Conservation (phyloP, 2,797 vertebrate genomes). For the Acrossocheilus wenchowensis region DNA sequence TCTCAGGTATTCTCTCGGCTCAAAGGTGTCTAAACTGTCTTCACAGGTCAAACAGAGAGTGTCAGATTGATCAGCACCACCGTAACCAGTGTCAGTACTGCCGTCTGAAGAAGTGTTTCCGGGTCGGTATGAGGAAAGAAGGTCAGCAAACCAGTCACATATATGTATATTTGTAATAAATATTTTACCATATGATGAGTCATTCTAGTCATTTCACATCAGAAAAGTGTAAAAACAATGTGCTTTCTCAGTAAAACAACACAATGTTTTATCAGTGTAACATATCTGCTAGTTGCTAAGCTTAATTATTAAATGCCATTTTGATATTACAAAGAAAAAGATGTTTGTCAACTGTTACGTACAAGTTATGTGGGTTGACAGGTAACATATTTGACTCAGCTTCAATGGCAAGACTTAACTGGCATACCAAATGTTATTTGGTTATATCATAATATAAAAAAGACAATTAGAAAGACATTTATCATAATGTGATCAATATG, state of each 20-base stretch:
- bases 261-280: background rate
- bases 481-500: too few relatives aligned
- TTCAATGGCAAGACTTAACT: too few relatives aligned
- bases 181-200: background rate
- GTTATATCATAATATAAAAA: too few relatives aligned
- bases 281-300: background rate
- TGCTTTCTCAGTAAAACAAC: background rate
- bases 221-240: background rate
- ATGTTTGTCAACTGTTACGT: too few relatives aligned
- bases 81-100: constrained; percentile 98
- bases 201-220: background rate
- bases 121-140: constrained; percentile 97
- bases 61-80: constrained; percentile 97
- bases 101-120: constrained; percentile 95
- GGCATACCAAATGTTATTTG: too few relatives aligned
- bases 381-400: too few relatives aligned
- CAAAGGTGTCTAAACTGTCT: background rate
- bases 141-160: constrained; percentile 73
- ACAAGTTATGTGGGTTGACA: too few relatives aligned
- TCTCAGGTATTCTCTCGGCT: background rate
- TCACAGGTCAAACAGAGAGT: constrained; percentile 92
- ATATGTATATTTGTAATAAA: background rate
- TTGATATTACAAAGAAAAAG: too few relatives aligned
- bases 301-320: background rate
- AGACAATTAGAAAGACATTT: too few relatives aligned